A percentile compares a stretch with the other conserved stretches of the same genome.
Evolutionary conservation across 92 coral and sea anemone genomes (phyloP).

Genomic region (Hydrozoanthus gracilis): DNA sequence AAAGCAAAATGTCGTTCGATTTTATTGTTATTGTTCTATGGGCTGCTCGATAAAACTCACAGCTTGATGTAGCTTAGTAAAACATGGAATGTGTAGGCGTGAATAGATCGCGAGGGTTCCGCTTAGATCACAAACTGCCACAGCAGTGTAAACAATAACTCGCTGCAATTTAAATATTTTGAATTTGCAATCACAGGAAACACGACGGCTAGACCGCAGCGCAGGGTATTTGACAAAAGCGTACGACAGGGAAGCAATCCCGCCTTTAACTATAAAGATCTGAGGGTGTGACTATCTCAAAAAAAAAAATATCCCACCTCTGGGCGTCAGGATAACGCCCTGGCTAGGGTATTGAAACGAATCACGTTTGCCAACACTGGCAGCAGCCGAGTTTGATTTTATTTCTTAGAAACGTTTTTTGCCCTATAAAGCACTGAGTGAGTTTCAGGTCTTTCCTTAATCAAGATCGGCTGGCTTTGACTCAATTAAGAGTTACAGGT

Average conservation of each 20-base stretch:
- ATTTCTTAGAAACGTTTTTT: neutral
- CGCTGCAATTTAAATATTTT: constrained; percentile 15
- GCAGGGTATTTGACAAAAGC: neutral
- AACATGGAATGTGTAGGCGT: constrained; percentile 3
- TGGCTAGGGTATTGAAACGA: neutral
- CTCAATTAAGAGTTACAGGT: too few relatives aligned
- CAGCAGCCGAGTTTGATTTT: neutral
- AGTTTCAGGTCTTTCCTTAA: too few relatives aligned
- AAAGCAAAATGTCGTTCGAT: constrained; percentile 9
- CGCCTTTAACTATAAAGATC: neutral
- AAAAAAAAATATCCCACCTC: neutral
- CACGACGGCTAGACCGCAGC: neutral
- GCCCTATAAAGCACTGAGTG: too few relatives aligned
- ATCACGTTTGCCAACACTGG: neutral
- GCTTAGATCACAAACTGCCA: neutral
- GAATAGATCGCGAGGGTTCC: neutral
- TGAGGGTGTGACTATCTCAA: neutral
- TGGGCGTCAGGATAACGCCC: neutral
- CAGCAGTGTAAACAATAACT: neutral
- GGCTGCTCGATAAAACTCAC: neutral
- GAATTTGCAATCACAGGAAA: constrained; percentile 25
- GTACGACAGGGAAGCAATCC: neutral
- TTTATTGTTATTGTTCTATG: neutral
- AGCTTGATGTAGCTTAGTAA: neutral
- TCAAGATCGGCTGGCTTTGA: too few relatives aligned